These are phyloP conservation scores for Cotesia typhae DNA, from an alignment of 1,140 invertebrate species.

Conservation along the genomic window DNA sequence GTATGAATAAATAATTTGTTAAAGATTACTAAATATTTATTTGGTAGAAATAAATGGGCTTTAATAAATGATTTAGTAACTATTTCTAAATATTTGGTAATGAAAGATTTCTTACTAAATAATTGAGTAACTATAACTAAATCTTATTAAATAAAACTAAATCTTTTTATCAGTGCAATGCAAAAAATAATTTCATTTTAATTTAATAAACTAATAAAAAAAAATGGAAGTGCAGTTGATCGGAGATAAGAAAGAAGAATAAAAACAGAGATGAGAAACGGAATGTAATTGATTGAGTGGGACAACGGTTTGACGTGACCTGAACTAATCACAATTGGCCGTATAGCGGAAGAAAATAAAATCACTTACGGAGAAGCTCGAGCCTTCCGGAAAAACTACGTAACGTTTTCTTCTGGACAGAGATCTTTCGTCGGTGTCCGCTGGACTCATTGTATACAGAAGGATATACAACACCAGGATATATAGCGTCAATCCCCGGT, in stretches of 20 bases:
- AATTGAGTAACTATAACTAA: neutral
- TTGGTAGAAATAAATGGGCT: no score
- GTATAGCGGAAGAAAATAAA: conserved; percentile 29
- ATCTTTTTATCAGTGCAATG: neutral
- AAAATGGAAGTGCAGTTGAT: no score
- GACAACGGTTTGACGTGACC: conserved; percentile 16
- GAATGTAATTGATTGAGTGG: conserved; percentile 18
- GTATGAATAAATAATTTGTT: no score
- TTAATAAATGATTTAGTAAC: neutral
- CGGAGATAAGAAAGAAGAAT: no score
- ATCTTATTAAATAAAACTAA: neutral
- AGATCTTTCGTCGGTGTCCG: conserved; percentile 31
- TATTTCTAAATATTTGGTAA: neutral
- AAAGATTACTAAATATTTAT: no score
- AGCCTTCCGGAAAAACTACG: conserved; percentile 80
- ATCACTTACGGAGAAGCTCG: conserved; percentile 75
- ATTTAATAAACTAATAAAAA: neutral
- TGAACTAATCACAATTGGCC: conserved; percentile 36
- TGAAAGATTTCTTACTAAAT: no score
- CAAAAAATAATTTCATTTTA: neutral
- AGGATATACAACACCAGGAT: conserved; percentile 33
- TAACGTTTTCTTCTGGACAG: conserved; percentile 75
- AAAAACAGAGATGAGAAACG: neutral
- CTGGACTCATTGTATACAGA: conserved; percentile 38
- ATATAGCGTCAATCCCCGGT: conserved; percentile 28